Evolutionary conservation across 2,113 vertebrate species (phyloP), one percentile per base, ranked within the genome.

Genomic region (Recurvirostra avosetta): DNA sequence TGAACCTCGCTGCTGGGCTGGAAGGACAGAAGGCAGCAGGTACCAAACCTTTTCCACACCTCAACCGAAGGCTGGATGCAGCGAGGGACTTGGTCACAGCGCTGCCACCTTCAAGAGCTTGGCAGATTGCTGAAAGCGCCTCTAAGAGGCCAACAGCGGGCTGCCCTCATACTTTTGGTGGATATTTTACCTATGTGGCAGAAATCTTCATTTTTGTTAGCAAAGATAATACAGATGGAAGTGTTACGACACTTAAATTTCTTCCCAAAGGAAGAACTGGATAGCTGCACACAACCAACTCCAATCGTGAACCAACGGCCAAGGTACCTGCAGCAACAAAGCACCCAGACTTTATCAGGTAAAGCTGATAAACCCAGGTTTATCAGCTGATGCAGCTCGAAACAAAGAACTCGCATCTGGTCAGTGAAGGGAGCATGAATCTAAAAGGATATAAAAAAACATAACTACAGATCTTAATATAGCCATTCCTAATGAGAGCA

Each of bases 111-210:
- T 76, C 83, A 32, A 49, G 32, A 74, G 50, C 26, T 1, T 16
- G 45, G 75, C 71, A 68, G 21, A 10, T 1, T 1, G n/a, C 19
- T 0, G 0, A 20, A 68, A 62, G 29, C 15, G 12, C 50, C 49
- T 65, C 66, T 29, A 55, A 30, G 30, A 61, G 45, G 27, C 63
- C 38, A 71, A 25, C 40, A 41, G 20, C 45, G 21, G 29, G 22
- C 55, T 40, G 47, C 11, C 43, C 20, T 10, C 34, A 13, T 7
- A 11, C 36, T 7, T 16, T 2, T 5, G 7, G 7, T 12, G 23
- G 26, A 4, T 38, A 47, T 56, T 47, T 27, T 27, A 62, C 56
- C 43, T 9, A 26, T 8, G 21, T 11, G 23, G 36, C 58, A 68
- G 58, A 86, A 87, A 67, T 30, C 40, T 53, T 58, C 23, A 5